Percentiles rank a stretch among this genome's conserved stretches.
Evolutionary conservation across 1,140 invertebrate genomes (phyloP).

Genomic region (Sitobion miscanthi): DNA sequence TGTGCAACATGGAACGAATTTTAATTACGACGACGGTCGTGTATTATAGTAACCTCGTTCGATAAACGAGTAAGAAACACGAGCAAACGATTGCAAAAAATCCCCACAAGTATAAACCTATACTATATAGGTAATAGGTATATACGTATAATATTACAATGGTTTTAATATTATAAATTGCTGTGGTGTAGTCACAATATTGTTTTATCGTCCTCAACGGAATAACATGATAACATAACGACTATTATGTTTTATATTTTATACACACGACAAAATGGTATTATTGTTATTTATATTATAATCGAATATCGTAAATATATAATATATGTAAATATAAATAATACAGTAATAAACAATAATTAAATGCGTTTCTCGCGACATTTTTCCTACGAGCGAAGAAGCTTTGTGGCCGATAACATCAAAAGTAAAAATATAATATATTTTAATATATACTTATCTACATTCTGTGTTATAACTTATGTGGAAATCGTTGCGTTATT

Average conservation of each 20-base stretch:
- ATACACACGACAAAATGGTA: neutral
- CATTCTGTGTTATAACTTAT: too few relatives aligned
- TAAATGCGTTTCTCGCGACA: neutral
- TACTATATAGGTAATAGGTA: too few relatives aligned
- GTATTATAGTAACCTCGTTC: slow-evolving; percentile 20
- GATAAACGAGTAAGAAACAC: neutral
- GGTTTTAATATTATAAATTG: neutral
- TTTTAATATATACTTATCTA: too few relatives aligned
- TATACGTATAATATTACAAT: neutral
- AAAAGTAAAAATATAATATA: neutral
- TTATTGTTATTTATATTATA: neutral
- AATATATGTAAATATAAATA: neutral
- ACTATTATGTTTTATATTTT: neutral
- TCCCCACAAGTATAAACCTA: neutral
- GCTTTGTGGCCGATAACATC: neutral
- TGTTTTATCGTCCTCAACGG: neutral
- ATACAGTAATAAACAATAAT: too few relatives aligned
- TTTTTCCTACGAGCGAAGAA: neutral
- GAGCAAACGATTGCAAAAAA: neutral
- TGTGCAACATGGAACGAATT: slow-evolving; percentile 22
- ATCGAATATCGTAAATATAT: neutral
- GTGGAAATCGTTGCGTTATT: neutral
- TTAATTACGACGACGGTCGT: slow-evolving; percentile 16
- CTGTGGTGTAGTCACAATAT: neutral
- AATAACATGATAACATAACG: neutral